Base-by-base conservation (phyloP, 2,113 vertebrate species). In the Sapajus apella region DNA sequence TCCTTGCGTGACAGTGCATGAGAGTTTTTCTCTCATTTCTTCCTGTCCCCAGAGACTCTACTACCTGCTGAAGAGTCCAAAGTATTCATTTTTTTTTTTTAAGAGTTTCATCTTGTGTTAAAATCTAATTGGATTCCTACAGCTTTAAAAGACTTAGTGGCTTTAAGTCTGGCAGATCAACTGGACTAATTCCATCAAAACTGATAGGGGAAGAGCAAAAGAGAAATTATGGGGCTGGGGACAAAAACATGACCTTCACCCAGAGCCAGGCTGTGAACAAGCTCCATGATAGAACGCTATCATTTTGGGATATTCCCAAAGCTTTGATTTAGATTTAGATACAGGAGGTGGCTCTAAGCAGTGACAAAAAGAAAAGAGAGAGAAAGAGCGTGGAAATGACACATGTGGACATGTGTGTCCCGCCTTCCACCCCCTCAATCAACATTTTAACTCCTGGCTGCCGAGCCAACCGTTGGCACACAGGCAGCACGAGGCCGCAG, bases 91-190 rank as follows among this genome's bases (percentile, higher is more conserved):
- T 90, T 88, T 83, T 88, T 85, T 90, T 88, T 83, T 43, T 7
- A 47, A 91, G 47, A 77, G 43, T 58, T 89, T 82, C 23, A 35
- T 84, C 76, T 96, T 85, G 23, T 86, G 47, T 92, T 95, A 91
- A 81, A 95, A 96, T 92, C 66, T 92, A 92, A 96, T 88, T 85
- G 96, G 88, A 92, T 88, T 92, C 82, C 80, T 92, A 80, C 82
- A 77, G 85, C 47, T 91, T 96, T 92, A 90, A 88, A 32, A 77
- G 72, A 77, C 56, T 85, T 81, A 17, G 64, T 58, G 66, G 50
- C 50, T 56, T 70, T 56, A 30, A 73, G 40, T 89, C 73, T 73
- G n/a, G 50, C 8, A 40, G 64, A 94, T 80, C 72, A 84, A 50
- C 37, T 47, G 58, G 72, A 20, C 80, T 73, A 73, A 77, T 83